Base-by-base conservation (phyloP, 2,888 invertebrate genomes). In the Chromoteleia sp. region DNA sequence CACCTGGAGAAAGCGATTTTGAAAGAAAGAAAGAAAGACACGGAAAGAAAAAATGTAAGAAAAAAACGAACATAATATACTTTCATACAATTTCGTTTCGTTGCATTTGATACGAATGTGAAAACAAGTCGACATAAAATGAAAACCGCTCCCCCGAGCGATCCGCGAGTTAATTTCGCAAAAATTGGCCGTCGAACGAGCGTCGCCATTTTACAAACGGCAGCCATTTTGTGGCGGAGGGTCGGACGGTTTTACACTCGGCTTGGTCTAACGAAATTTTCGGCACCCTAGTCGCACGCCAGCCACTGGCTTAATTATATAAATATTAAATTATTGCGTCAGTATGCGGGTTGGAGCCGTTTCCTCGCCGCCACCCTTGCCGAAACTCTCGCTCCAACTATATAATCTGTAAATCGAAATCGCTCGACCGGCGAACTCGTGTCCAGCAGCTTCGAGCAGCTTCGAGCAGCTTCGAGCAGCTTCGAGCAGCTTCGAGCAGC, bases 311-410 rank as follows among this genome's bases (percentile, higher is more conserved):
- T 89, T 89, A 90, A 91, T 91, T 89, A 88, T 89, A 90, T 89
- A 90, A 91, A 91, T 90, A 91, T 91, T 89, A 87, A 87, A 87
- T 90, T 89, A 89, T 87, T 84, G 84, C 85, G 84, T 84, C 85
- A 83, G 84, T 80, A 82, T 85, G 83, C 85, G 83, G 81, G 84
- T 77, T 80, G 56, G 74, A 76, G 73, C 36, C 45, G 48, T 58
- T 63, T 67, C 48, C 65, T 76, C 70, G 63, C 25, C n/a, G n/a
- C n/a, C n/a, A n/a, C 63, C 48, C 50, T 30, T 56, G 48, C 39
- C 45, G 43, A 63, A 74, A 73, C 75, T 78, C 67, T 70, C 59
- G 48, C 67, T 17, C 30, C 8, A 58, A 71, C 54, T 75, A 41
- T 30, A 19, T 75, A 70, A 74, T 65, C 67, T 71, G 78, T 70